Conservation (phyloP, 2,113 vertebrate species). For the Onychorhynchus coronatus region DNA sequence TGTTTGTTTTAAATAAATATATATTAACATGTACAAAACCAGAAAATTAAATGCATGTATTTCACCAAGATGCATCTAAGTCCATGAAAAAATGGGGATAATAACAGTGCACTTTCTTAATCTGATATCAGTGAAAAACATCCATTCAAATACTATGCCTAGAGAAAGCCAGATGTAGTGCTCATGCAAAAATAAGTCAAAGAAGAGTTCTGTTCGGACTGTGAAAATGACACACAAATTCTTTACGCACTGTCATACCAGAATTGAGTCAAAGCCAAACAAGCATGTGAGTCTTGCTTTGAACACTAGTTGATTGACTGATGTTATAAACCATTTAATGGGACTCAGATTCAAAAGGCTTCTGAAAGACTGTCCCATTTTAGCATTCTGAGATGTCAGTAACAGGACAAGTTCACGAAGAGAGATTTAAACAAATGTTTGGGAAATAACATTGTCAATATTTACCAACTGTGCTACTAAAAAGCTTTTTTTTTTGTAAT, state of each 20-base stretch:
- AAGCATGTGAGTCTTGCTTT: background rate
- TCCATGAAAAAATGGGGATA: background rate
- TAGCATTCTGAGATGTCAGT: background rate
- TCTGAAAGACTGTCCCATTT: background rate
- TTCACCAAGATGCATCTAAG: background rate
- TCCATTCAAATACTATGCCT: background rate
- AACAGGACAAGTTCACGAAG: background rate
- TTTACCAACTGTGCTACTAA: background rate
- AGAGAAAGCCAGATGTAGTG: background rate
- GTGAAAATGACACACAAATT: background rate
- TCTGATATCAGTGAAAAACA: background rate
- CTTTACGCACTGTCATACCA: background rate
- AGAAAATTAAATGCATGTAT: background rate
- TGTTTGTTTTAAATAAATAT: background rate
- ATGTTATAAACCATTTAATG: constrained; percentile 18
- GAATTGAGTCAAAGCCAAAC: constrained; percentile 9
- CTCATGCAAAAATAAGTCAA: background rate
- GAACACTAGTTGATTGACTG: constrained; percentile 20
- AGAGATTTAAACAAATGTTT: constrained; percentile 2
- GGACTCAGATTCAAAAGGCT: background rate
- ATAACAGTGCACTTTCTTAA: background rate
- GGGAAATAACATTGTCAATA: background rate
- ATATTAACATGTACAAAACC: background rate
- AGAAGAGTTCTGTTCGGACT: background rate
- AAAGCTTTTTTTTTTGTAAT: background rate